Evolutionary conservation across 1,140 invertebrate genomes (phyloP), one percentile per base, ranked within the genome.

Genomic region (Micrasema minimum): DNA sequence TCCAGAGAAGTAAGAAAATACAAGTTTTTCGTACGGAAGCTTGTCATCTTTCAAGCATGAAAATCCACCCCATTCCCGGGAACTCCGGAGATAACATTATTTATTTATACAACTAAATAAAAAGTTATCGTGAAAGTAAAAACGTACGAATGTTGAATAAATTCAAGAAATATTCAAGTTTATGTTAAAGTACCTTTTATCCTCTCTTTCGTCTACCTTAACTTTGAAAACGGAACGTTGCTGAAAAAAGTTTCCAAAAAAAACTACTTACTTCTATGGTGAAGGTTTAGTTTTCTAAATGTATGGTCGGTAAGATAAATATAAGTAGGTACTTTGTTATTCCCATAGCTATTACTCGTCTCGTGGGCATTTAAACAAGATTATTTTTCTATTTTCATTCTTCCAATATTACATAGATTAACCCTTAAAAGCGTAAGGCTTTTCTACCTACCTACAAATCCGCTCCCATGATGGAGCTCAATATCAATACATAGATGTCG

Each of bases 51-150:
- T 59, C 55, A 59, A 12, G 55, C 37, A 59, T 59, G 55, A 59
- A 59, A 38, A 14, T 55, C 55, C 16, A 11, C 37, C 31, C 16
- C 35, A 31, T 10, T 14, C 55, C 18, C 16, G n/a, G 18, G 38
- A 59, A 59, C 55, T 59, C 37, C 37, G 55, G 14, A 59, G 55
- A 20, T 59, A 41, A 59, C 55, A 20, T 59, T 59, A 59, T 41
- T 59, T 59, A 59, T 59, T 59, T 59, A 59, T 59, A 59, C 37
- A 51, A 51, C 35, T 59, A 59, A 59, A 59, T 43, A 59, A 59
- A 59, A 59, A 59, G 55, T 59, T 59, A 59, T 41, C 55, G 55
- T 20, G 20, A 41, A 38, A 22, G 55, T 59, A 59, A 38, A 59
- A 41, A 38, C 16, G 22, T 43, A 59, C 55, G 37, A 59, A 59